Conservation (phyloP, 2,113 vertebrate genomes). For the Dinomys branickii region DNA sequence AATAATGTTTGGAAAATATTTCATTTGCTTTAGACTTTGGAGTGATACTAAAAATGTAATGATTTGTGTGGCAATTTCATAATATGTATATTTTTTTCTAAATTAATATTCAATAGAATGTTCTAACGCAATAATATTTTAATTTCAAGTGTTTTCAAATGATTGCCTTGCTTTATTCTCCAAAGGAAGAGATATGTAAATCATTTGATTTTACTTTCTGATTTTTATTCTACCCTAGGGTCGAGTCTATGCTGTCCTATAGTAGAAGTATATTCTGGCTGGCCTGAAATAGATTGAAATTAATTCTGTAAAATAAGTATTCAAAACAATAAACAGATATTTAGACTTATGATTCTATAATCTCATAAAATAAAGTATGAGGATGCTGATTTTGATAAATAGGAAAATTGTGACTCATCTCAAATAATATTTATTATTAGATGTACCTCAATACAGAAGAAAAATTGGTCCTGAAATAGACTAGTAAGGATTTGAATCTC, state of each 20-base stretch:
- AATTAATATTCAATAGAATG: constrained; percentile 22
- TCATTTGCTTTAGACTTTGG: constrained; percentile 52
- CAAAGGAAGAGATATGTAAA: constrained; percentile 40
- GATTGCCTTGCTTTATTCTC: constrained; percentile 25
- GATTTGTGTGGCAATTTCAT: constrained; percentile 35
- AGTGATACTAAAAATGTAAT: background rate
- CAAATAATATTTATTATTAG: background rate
- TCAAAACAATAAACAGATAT: background rate
- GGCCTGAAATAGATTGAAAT: constrained; percentile 8
- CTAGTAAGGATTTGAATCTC: background rate
- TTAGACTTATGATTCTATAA: constrained; percentile 8
- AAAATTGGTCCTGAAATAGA: background rate
- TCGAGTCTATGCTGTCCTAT: background rate
- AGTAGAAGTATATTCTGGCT: background rate
- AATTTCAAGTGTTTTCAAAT: constrained; percentile 36
- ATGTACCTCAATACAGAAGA: too few relatives aligned
- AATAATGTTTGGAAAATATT: constrained; percentile 65
- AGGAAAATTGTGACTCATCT: background rate
- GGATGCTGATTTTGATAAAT: background rate
- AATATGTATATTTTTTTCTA: constrained; percentile 4
- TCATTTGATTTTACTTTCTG: constrained; percentile 33
- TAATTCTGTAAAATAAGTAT: constrained; percentile 40
- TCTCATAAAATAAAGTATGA: background rate
- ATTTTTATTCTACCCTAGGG: constrained; percentile 27
- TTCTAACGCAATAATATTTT: constrained; percentile 30